Evolutionary conservation across 1,140 invertebrate species (phyloP).

Genomic region (Ridgeia piscesae): DNA sequence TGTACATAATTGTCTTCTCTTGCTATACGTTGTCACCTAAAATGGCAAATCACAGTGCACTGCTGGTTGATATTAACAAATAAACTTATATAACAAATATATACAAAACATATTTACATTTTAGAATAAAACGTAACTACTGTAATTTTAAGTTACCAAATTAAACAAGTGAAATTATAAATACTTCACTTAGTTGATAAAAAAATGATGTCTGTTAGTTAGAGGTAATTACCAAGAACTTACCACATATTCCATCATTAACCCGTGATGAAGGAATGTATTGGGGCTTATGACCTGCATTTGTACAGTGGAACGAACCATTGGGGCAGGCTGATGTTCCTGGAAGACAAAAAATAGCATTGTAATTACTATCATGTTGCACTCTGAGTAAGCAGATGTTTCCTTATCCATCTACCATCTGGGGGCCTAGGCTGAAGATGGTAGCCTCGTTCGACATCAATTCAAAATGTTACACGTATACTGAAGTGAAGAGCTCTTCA

Average conservation of each 20-base stretch:
- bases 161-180: not conserved
- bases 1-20: too few relatives aligned
- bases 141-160: not conserved
- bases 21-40: too few relatives aligned
- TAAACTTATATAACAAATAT: not conserved
- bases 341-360: slow-evolving; percentile 33
- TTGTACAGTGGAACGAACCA: slow-evolving; percentile 87
- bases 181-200: not conserved
- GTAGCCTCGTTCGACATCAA: not conserved
- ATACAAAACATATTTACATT: not conserved
- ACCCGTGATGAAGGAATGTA: slow-evolving; percentile 87
- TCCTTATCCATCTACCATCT: too few relatives aligned
- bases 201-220: not conserved
- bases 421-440: too few relatives aligned
- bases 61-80: not conserved
- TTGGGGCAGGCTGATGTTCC: slow-evolving; percentile 90
- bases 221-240: slow-evolving; percentile 36
- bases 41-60: too few relatives aligned
- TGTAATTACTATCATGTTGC: not conserved
- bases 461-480: not conserved
- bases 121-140: not conserved
- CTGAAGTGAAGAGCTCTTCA: not conserved
- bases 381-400: too few relatives aligned
- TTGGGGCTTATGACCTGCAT: slow-evolving; percentile 77
- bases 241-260: slow-evolving; percentile 95